Conservation (phyloP, 2,113 vertebrate genomes). For the Choloepus hoffmanni region DNA sequence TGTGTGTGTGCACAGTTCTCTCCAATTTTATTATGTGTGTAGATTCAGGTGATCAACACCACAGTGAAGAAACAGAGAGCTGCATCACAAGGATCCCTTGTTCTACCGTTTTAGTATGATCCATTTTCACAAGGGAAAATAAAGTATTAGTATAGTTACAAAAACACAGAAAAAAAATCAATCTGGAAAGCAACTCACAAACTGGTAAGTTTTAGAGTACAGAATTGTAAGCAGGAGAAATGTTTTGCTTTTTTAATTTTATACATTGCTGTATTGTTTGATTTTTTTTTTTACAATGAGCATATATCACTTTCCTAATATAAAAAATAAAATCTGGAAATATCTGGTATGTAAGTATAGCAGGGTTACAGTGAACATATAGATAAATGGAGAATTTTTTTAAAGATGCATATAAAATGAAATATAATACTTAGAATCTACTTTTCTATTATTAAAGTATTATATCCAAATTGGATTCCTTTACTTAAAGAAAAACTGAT, state of each 20-base stretch:
- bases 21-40: not conserved
- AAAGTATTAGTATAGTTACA: not conserved
- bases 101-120: not conserved
- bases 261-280: not conserved
- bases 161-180: not conserved
- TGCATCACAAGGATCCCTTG: not conserved
- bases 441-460: not conserved
- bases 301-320: not conserved
- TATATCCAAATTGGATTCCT: not conserved
- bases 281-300: not conserved
- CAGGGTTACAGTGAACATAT: not conserved
- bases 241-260: constrained; percentile 20
- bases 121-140: not conserved
- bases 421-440: not conserved
- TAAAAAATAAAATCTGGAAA: not conserved
- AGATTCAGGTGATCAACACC: not conserved
- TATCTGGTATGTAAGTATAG: not conserved
- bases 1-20: not conserved
- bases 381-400: not conserved
- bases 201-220: not conserved
- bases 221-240: not conserved
- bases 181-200: not conserved
- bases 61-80: not conserved
- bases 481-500: not conserved
- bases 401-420: not conserved